A percentile compares a stretch with the other conserved stretches of the same genome.
Evolutionary conservation across 92 coral and sea anemone species (phyloP).

Genomic region (Bergia puertoricense): DNA sequence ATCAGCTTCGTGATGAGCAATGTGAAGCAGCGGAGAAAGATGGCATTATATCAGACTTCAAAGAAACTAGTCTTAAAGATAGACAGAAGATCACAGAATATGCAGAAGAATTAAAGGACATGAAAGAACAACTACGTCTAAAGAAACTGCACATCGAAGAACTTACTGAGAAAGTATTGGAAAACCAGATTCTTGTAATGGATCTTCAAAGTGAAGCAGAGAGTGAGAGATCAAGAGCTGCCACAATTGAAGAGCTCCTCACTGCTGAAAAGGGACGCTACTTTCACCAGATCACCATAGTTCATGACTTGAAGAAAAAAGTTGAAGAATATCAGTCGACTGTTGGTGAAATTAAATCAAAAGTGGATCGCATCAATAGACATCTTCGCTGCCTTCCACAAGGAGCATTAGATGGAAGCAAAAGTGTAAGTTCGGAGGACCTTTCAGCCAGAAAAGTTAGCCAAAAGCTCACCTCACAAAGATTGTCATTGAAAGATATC

Average conservation of each 20-base stretch:
- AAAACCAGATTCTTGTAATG: slow-evolving; percentile 74
- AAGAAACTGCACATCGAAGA: slow-evolving; percentile 71
- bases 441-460: slow-evolving; percentile 58
- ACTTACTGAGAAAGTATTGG: slow-evolving; percentile 75
- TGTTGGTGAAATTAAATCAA: slow-evolving; percentile 73
- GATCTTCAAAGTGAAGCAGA: slow-evolving; percentile 80
- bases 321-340: slow-evolving; percentile 80
- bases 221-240: slow-evolving; percentile 74
- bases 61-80: slow-evolving; percentile 68
- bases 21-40: slow-evolving; percentile 65
- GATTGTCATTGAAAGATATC: slow-evolving; percentile 66
- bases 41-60: slow-evolving; percentile 61
- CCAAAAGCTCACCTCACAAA: slow-evolving; percentile 64
- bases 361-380: slow-evolving; percentile 79
- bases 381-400: slow-evolving; percentile 68
- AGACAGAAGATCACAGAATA: slow-evolving; percentile 60
- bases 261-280: slow-evolving; percentile 71
- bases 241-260: slow-evolving; percentile 74
- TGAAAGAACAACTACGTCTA: slow-evolving; percentile 59
- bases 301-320: slow-evolving; percentile 72
- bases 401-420: slow-evolving; percentile 54
- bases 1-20: slow-evolving; percentile 65
- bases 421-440: slow-evolving; percentile 39
- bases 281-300: slow-evolving; percentile 62
- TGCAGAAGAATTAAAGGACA: slow-evolving; percentile 37